Base-by-base conservation (phyloP, 2,797 vertebrate species). In the Cossypha caffra region DNA sequence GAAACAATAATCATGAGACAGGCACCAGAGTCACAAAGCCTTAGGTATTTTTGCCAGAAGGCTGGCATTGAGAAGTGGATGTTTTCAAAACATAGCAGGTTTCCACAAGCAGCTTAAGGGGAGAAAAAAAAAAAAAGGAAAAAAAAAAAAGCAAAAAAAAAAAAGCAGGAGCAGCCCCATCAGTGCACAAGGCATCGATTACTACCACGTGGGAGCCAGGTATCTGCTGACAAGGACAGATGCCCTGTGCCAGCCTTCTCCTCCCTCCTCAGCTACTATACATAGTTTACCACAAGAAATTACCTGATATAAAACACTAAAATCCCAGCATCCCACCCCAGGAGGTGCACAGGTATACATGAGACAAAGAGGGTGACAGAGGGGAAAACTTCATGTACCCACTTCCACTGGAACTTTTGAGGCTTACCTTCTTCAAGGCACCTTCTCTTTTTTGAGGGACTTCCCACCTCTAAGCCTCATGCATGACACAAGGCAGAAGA, bases 351-450 rank as follows among this genome's bases (percentile, higher is more conserved):
- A 51, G 54, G 10, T 45, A 15, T 1, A 37, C 1, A 0, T 9
- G 14, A 72, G 38, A 72, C 0, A 0, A 21, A 17, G 19, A 47
- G 7, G 12, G 17, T 0, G 0, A 61, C 8, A 69, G 33, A 42
- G 24, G 5, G 37, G 18, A 58, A 76, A n/a, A 54, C 42, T 13
- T 51, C 25, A 20, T 5, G 13, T 45, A 21, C 13, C 26, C 35
- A 6, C 14, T 35, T 92, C 24, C 37, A 29, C 0, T 38, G n/a
- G 26, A 5, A 3, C 6, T 69, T 85, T 29, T 35, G 29, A 62
- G 78, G 28, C 25, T 84, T 62, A n/a, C 14, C 48, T 54, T 58
- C 25, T 63, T 59, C 48, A 74, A 57, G 23, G 50, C 28, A 51
- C 18, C 16, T 17, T 38, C 23, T 68, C 24, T 67, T 66, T 37